Evolutionary conservation across 53 echinoderm and acorn worm species (phyloP).

Genomic region (Mesocentrotus franciscanus): DNA sequence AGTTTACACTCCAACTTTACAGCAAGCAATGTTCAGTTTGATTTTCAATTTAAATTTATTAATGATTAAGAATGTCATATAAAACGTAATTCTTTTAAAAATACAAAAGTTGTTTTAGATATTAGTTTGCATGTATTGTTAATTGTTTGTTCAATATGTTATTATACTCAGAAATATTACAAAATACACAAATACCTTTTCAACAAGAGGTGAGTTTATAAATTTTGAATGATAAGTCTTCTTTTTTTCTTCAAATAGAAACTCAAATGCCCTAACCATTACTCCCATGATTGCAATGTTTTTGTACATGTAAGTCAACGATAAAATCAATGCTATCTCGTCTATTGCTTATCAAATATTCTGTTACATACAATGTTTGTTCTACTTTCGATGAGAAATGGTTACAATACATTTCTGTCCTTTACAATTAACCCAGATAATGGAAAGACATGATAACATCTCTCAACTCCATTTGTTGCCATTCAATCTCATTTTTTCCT

Average conservation of each 20-base stretch:
- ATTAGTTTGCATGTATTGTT: too few species aligned
- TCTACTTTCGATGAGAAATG: conserved; percentile 2
- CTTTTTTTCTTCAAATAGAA: not conserved
- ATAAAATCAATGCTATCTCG: not conserved
- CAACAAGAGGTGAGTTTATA: too few species aligned
- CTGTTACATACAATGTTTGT: not conserved
- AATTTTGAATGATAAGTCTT: not conserved
- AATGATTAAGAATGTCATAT: too few species aligned
- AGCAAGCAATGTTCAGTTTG: too few species aligned
- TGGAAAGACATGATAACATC: conserved; percentile 24
- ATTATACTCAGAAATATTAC: too few species aligned
- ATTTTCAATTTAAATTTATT: too few species aligned
- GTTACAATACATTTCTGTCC: not conserved
- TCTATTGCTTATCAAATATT: not conserved
- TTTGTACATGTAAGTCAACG: not conserved
- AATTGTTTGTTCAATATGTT: too few species aligned
- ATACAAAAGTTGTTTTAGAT: too few species aligned
- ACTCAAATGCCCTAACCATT: not conserved
- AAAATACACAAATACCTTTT: too few species aligned
- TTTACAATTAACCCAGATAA: conserved; percentile 17
- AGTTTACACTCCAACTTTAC: too few species aligned
- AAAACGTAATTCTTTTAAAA: too few species aligned
- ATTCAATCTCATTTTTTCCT: not conserved
- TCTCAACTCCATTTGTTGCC: not conserved
- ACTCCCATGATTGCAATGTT: not conserved